These are phyloP conservation scores for Melanostoma scalare DNA, from an alignment of 2,888 invertebrate genomes.

Conservation along the genomic window DNA sequence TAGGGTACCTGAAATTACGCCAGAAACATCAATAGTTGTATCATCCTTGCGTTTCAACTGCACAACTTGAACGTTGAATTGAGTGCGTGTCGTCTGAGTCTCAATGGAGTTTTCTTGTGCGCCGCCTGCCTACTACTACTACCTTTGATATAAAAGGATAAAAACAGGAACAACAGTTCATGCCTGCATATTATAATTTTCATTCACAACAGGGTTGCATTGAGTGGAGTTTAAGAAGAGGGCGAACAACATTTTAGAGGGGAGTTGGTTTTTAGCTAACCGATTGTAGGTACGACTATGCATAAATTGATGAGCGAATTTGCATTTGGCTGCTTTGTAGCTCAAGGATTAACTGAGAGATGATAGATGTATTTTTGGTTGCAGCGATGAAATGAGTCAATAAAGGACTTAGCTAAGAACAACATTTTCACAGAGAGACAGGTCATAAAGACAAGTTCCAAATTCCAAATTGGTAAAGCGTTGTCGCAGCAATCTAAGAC, in stretches of 20 bases:
- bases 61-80: constrained; percentile 48
- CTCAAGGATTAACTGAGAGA: too few species aligned
- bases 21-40: constrained; percentile 21
- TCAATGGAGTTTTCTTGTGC: constrained; percentile 41
- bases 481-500: too few species aligned
- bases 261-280: too few species aligned
- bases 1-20: constrained; percentile 14
- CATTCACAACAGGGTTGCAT: constrained; percentile 42
- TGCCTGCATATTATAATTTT: constrained; percentile 45
- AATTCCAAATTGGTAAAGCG: too few species aligned
- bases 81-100: constrained; percentile 62
- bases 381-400: too few species aligned
- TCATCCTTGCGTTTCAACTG: constrained; percentile 35
- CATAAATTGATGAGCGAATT: too few species aligned
- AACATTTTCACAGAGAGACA: too few species aligned
- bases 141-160: constrained; percentile 7
- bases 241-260: neutral
- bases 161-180: constrained; percentile 29
- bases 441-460: too few species aligned
- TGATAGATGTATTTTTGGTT: too few species aligned
- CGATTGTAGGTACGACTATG: neutral
- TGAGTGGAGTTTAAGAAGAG: neutral
- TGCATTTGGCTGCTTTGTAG: too few species aligned
- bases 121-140: neutral
- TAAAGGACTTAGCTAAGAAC: too few species aligned